These are phyloP conservation scores for Plectropomus leopardus DNA, from an alignment of 2,113 vertebrate species.

Conservation along the genomic window DNA sequence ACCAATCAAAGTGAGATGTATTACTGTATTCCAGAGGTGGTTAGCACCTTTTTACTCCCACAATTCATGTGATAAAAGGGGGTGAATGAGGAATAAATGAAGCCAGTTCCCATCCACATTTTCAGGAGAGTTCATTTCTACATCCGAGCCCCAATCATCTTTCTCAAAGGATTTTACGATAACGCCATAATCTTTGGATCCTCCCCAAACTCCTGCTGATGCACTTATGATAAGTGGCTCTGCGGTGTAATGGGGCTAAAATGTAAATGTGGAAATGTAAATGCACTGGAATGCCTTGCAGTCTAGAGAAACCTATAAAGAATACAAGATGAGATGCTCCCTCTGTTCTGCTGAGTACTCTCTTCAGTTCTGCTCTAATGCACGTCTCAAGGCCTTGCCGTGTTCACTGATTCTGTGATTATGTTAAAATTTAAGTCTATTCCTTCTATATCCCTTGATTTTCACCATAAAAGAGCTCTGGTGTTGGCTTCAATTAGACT, in stretches of 20 bases:
- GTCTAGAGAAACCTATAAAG: constrained; percentile 34
- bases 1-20: not conserved
- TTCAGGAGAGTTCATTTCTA: constrained; percentile 3
- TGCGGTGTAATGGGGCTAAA: constrained; percentile 39
- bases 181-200: constrained; percentile 30
- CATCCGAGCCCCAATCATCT: not conserved
- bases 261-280: constrained; percentile 68
- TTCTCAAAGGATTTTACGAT: constrained; percentile 29
- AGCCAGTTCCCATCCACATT: not conserved
- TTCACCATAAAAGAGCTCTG: not conserved
- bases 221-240: constrained; percentile 59
- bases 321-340: constrained; percentile 54
- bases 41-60: constrained; percentile 9
- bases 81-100: constrained; percentile 16
- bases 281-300: constrained; percentile 40
- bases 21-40: not conserved
- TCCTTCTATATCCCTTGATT: not conserved
- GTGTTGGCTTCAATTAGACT: constrained; percentile 39
- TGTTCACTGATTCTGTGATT: constrained; percentile 52
- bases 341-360: constrained; percentile 28
- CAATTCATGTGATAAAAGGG: constrained; percentile 13
- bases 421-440: constrained; percentile 34
- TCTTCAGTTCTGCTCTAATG: constrained; percentile 43
- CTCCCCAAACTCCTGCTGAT: constrained; percentile 26
- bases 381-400: constrained; percentile 45